Evolutionary conservation across 2,113 vertebrate genomes (phyloP).

Genomic region (Xenopus tropicalis): DNA sequence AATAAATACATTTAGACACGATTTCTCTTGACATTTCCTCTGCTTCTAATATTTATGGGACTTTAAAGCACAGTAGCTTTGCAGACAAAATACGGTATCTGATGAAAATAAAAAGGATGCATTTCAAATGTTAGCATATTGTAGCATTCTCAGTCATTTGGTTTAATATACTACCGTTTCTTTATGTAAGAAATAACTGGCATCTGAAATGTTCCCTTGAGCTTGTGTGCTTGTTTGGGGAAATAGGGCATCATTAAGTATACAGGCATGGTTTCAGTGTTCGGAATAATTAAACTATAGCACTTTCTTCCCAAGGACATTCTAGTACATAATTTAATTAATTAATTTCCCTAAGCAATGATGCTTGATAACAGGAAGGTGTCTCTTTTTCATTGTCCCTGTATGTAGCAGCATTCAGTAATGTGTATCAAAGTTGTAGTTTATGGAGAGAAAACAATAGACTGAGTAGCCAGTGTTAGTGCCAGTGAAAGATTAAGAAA

Average conservation of each 20-base stretch:
- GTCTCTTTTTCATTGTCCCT: no score
- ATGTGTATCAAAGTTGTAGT: no score
- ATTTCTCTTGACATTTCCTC: neutral
- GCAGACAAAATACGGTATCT: neutral
- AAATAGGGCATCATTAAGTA: neutral
- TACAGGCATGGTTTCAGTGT: neutral
- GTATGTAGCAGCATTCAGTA: no score
- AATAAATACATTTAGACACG: neutral
- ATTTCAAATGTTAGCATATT: neutral
- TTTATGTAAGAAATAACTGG: neutral
- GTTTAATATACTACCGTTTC: neutral
- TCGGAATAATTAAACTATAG: neutral
- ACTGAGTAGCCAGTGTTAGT: no score
- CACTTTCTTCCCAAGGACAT: neutral
- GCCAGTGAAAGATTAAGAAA: no score
- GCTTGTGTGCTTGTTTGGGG: neutral
- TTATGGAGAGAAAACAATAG: no score
- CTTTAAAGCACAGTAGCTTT: neutral
- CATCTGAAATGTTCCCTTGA: neutral
- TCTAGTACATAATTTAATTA: neutral
- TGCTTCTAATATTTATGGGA: neutral
- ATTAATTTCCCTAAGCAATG: neutral
- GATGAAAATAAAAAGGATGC: neutral
- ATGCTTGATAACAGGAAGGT: neutral
- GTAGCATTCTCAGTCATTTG: neutral